These are phyloP conservation scores for Heliconius ismenius DNA, from an alignment of 2,888 invertebrate genomes.

Conservation along the genomic window DNA sequence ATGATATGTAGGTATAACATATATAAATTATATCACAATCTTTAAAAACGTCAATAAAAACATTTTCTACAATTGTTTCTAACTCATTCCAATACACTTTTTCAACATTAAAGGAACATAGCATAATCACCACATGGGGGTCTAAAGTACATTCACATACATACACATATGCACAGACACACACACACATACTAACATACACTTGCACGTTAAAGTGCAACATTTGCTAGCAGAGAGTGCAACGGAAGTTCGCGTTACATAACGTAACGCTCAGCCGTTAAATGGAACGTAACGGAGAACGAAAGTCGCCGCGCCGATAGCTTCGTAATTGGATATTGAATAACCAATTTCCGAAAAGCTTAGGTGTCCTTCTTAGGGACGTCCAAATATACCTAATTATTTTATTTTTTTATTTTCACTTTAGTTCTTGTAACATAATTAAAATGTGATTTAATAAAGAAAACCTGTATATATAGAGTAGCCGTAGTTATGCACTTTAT, in stretches of 20 bases:
- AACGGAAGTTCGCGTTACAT: constrained; percentile 41
- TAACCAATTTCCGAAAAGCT: constrained; percentile 39
- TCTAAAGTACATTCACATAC: background rate
- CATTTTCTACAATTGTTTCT: too few relatives aligned
- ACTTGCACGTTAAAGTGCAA: constrained; percentile 8
- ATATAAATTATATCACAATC: background rate
- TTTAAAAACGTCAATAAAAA: too few relatives aligned
- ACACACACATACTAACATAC: background rate
- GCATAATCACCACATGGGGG: background rate
- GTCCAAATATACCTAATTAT: background rate
- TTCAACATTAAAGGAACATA: background rate
- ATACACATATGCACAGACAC: background rate
- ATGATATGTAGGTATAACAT: too few relatives aligned
- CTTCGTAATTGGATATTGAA: constrained; percentile 43
- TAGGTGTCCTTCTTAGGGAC: constrained; percentile 5
- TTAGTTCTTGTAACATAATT: background rate
- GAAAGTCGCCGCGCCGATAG: constrained; percentile 39
- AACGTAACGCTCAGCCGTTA: constrained; percentile 35
- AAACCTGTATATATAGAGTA: background rate
- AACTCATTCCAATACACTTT: too few relatives aligned
- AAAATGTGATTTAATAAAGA: background rate
- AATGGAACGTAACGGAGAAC: constrained; percentile 44
- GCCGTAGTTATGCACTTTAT: background rate
- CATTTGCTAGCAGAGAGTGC: constrained; percentile 16
- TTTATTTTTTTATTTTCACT: background rate